Percentiles rank a stretch among this genome's conserved stretches.
phyloP scores from a whole-genome alignment of 1,140 invertebrate species.

The Sitophilus oryzae region DNA sequence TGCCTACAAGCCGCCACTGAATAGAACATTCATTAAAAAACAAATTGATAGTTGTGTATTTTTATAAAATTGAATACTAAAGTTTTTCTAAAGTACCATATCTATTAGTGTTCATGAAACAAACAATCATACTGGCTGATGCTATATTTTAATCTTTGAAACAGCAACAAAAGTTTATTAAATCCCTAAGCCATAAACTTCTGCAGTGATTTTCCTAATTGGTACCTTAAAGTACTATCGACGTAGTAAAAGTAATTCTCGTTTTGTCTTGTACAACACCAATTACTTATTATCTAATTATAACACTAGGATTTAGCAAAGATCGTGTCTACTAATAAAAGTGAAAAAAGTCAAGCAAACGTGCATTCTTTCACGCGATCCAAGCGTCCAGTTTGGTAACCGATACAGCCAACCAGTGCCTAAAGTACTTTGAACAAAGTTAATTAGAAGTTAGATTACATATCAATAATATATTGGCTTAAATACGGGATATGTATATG shows the following conservation, averaged over 20 bases:
- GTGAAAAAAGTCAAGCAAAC: constrained; percentile 8
- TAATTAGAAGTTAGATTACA: too few species aligned
- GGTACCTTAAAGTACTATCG: constrained; percentile 21
- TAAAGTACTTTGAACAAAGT: background rate
- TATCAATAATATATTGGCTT: too few species aligned
- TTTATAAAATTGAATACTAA: too few species aligned
- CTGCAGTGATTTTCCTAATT: constrained; percentile 18
- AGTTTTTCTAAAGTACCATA: too few species aligned
- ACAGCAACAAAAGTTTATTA: too few species aligned
- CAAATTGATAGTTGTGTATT: too few species aligned
- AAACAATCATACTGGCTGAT: too few species aligned
- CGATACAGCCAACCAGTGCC: background rate
- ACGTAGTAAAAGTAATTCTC: constrained; percentile 22
- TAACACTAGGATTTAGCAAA: constrained; percentile 25
- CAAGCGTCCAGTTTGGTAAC: constrained; percentile 1
- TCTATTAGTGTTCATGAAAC: too few species aligned
- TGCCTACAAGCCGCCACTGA: too few species aligned
- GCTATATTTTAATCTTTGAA: too few species aligned
- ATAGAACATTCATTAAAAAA: too few species aligned
- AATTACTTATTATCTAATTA: constrained; percentile 27
- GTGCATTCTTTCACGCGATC: constrained; percentile 23
- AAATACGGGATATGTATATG: too few species aligned
- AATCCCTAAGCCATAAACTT: constrained; percentile 15
- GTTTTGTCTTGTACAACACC: constrained; percentile 21
- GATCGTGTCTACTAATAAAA: constrained; percentile 21